Percentiles rank a stretch among this genome's conserved stretches.
Evolutionary conservation across 2,888 invertebrate species (phyloP).

Genomic region (Griposia aprilina): DNA sequence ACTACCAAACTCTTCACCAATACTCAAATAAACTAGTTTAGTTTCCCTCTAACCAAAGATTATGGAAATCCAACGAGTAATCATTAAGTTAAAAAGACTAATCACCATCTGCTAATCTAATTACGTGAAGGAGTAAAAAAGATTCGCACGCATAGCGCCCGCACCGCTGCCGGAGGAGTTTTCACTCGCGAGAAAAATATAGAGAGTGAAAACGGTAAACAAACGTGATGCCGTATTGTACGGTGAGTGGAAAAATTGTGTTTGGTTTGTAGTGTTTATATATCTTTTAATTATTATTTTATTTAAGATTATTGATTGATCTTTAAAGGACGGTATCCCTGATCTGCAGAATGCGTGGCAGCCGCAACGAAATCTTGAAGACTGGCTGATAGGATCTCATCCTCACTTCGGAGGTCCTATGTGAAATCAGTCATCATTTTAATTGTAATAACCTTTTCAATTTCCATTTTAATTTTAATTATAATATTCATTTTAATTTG

Average conservation of each 20-base stretch:
- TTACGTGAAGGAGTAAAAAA: constrained; percentile 67
- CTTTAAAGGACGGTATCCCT: no score
- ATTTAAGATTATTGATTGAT: background rate
- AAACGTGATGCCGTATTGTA: constrained; percentile 79
- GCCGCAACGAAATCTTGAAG: no score
- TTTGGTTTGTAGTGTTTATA: background rate
- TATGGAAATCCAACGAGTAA: constrained; percentile 41
- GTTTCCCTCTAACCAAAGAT: constrained; percentile 3
- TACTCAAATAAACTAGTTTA: background rate
- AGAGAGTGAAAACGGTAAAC: constrained; percentile 89
- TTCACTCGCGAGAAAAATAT: constrained; percentile 87
- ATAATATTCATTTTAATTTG: no score
- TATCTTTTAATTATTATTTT: background rate
- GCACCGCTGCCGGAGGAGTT: constrained; percentile 73
- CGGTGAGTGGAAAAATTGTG: constrained; percentile 68
- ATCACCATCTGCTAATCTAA: constrained; percentile 66
- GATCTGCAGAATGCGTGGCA: no score
- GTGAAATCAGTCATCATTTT: no score
- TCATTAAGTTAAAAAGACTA: constrained; percentile 35
- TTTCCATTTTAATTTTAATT: no score
- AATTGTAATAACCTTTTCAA: no score
- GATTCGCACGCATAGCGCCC: constrained; percentile 58
- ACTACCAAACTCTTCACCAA: background rate
- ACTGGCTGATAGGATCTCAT: no score
- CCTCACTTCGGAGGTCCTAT: no score